Conservation (phyloP, 2,113 vertebrate species). For the Dasyornis broadbenti region DNA sequence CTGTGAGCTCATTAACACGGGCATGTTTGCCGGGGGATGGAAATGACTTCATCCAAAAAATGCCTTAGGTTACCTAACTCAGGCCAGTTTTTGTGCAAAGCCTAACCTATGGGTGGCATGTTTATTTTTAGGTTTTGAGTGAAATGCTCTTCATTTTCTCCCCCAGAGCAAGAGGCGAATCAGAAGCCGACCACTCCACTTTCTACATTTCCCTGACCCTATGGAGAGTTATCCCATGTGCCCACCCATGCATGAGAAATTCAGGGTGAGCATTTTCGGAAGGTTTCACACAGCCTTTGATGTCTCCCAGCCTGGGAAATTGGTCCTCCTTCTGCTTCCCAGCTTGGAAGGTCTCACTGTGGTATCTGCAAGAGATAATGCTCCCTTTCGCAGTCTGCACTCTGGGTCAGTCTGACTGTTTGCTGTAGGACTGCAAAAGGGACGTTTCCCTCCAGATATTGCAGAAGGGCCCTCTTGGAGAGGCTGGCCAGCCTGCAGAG, state of each 20-base stretch:
- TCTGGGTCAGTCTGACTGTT: neutral
- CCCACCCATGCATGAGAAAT: slow-evolving; percentile 56
- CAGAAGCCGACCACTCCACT: neutral
- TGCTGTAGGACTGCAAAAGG: neutral
- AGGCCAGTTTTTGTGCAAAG: neutral
- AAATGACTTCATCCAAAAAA: neutral
- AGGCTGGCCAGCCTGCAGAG: neutral
- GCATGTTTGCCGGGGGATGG: neutral
- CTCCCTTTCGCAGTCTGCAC: neutral
- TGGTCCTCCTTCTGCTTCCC: slow-evolving; percentile 38
- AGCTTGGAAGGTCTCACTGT: slow-evolving; percentile 45
- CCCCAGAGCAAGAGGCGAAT: neutral
- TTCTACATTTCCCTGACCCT: slow-evolving; percentile 3
- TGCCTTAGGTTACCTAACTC: neutral
- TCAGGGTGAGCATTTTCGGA: slow-evolving; percentile 44
- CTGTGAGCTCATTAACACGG: neutral
- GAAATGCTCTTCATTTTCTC: slow-evolving; percentile 24
- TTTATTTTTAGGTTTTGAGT: slow-evolving; percentile 22
- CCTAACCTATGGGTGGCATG: neutral
- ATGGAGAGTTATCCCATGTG: slow-evolving; percentile 40
- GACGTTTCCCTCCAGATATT: neutral
- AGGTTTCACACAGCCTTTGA: slow-evolving; percentile 66
- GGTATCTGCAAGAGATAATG: slow-evolving; percentile 53
- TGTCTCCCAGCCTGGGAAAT: slow-evolving; percentile 60
- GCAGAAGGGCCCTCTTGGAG: neutral